Conservation (phyloP, 2,797 vertebrate genomes). For the Sebastes nivosus region DNA sequence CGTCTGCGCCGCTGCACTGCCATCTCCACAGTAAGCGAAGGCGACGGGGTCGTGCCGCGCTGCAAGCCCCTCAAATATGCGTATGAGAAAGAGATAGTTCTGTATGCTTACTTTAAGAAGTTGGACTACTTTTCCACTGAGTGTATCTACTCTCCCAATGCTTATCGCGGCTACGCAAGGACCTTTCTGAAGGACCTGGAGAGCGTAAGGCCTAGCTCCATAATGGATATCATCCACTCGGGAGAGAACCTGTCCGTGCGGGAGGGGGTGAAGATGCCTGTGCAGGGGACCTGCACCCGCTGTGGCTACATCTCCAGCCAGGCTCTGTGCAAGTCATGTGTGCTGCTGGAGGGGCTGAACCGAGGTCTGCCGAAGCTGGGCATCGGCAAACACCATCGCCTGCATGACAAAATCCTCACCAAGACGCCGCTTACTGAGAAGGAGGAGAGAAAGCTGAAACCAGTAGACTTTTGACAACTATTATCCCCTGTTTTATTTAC, state of each 20-base stretch:
- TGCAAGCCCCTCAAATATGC: slow-evolving; percentile 91
- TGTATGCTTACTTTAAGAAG: slow-evolving; percentile 92
- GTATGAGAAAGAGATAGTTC: slow-evolving; percentile 94
- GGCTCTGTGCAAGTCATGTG: slow-evolving; percentile 89
- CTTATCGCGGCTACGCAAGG: slow-evolving; percentile 90
- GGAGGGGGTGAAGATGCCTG: slow-evolving; percentile 83
- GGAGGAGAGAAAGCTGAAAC: slow-evolving; percentile 79
- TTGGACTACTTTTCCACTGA: slow-evolving; percentile 93
- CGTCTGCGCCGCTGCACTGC: slow-evolving; percentile 86
- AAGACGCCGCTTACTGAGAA: slow-evolving; percentile 78
- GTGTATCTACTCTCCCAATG: slow-evolving; percentile 91
- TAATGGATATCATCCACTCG: slow-evolving; percentile 90
- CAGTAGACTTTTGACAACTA: slow-evolving; percentile 76
- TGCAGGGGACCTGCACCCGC: slow-evolving; percentile 84
- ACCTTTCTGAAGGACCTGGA: slow-evolving; percentile 88
- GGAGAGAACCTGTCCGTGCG: slow-evolving; percentile 88
- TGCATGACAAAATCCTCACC: slow-evolving; percentile 82
- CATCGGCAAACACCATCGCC: slow-evolving; percentile 88
- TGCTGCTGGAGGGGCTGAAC: slow-evolving; percentile 89
- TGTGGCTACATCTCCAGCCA: slow-evolving; percentile 93
- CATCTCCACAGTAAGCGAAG: slow-evolving; percentile 84
- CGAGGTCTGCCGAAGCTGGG: slow-evolving; percentile 88
- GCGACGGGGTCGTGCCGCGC: slow-evolving; percentile 85
- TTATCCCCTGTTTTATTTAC: not conserved
- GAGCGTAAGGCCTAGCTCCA: slow-evolving; percentile 85